Conservation (phyloP, 2,113 vertebrate genomes). For the Turdus rufiventris region DNA sequence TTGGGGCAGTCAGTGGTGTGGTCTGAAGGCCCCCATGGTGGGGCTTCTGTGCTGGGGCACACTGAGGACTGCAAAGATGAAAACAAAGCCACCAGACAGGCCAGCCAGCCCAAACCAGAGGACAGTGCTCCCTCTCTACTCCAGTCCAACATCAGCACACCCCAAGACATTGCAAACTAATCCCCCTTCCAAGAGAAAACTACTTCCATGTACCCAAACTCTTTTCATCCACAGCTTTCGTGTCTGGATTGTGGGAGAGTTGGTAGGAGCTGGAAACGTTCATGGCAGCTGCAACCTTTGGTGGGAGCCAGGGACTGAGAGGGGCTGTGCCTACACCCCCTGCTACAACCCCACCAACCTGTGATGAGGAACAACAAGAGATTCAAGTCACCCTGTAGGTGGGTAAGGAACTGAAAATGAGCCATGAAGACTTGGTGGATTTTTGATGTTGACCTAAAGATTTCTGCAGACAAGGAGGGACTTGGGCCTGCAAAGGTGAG, state of each 20-base stretch:
- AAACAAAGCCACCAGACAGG: background rate
- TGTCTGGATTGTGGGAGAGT: background rate
- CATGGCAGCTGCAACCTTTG: background rate
- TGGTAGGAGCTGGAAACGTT: fast-evolving
- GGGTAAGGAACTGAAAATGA: background rate
- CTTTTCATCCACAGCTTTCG: background rate
- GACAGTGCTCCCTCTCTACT: background rate
- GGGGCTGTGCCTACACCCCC: background rate
- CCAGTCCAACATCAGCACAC: background rate
- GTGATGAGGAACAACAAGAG: background rate
- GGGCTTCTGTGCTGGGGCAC: background rate
- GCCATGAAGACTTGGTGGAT: background rate
- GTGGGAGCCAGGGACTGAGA: background rate
- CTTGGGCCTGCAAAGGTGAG: fast-evolving
- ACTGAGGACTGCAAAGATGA: background rate
- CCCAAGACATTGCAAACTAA: background rate
- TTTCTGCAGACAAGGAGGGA: background rate
- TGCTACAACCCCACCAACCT: background rate
- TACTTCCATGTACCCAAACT: background rate
- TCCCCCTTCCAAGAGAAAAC: background rate
- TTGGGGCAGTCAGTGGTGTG: background rate
- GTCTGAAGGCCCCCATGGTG: background rate
- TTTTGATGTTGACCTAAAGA: background rate
- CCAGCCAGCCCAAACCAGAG: background rate
- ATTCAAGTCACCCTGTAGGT: too few species aligned